phyloP scores from a whole-genome alignment of 1,140 invertebrate genomes.

The Aphaenogaster rudis region DNA sequence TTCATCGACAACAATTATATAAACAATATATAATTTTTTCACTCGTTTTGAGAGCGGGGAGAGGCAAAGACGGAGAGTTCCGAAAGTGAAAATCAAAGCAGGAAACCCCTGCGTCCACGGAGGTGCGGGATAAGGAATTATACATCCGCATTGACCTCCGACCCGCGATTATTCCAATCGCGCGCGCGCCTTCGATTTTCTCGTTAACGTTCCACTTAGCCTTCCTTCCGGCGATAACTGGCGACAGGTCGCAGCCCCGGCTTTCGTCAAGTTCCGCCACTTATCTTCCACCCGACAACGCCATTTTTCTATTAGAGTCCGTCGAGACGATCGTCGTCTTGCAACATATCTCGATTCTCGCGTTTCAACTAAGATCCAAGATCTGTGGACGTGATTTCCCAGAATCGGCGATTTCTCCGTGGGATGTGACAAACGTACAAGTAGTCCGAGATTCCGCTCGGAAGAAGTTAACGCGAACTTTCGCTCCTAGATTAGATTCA shows the following conservation, averaged over 20 bases:
- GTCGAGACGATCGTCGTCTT: background rate
- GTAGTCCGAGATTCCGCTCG: background rate
- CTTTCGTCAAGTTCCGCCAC: slow-evolving; percentile 43
- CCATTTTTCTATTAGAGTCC: background rate
- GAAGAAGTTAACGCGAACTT: slow-evolving; percentile 6
- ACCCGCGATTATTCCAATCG: slow-evolving; percentile 65
- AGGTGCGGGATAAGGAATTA: slow-evolving; percentile 32
- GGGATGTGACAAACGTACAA: background rate
- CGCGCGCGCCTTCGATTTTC: slow-evolving; percentile 58
- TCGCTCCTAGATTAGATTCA: background rate
- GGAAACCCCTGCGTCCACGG: slow-evolving; percentile 5
- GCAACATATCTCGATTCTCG: background rate
- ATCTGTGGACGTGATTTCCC: background rate
- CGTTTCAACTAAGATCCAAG: background rate
- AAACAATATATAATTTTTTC: too few species aligned
- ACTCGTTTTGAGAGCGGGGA: too few species aligned
- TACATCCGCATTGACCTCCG: slow-evolving; percentile 49
- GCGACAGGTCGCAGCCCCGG: slow-evolving; percentile 22
- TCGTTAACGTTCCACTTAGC: slow-evolving; percentile 59
- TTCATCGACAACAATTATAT: too few species aligned
- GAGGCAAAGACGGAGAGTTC: background rate
- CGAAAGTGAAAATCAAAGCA: background rate
- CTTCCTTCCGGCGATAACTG: slow-evolving; percentile 66
- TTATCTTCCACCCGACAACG: slow-evolving; percentile 4
- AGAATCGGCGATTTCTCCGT: background rate